phyloP scores from a whole-genome alignment of 2,888 invertebrate species.

The Apomyelois bistriatella region DNA sequence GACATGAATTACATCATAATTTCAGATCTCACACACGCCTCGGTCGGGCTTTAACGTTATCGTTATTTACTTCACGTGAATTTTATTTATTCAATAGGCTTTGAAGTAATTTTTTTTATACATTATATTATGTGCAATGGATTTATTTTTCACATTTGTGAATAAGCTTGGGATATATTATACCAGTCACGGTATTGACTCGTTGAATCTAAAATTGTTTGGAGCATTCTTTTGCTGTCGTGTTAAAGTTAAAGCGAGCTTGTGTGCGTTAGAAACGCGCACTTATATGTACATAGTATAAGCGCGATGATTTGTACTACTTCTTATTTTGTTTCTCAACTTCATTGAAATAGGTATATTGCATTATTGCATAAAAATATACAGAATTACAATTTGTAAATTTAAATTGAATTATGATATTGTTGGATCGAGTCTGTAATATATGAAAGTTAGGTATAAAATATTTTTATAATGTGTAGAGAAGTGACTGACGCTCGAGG shows the following conservation, averaged over 20 bases:
- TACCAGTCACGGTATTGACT: not conserved
- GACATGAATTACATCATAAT: not conserved
- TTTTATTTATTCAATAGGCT: constrained; percentile 30
- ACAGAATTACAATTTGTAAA: constrained; percentile 66
- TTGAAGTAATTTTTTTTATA: constrained; percentile 25
- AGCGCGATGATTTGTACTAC: constrained; percentile 14
- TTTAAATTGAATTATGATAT: constrained; percentile 69
- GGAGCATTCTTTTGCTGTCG: constrained; percentile 26
- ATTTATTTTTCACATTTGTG: constrained; percentile 32
- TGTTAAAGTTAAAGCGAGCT: constrained; percentile 30
- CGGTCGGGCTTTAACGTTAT: not conserved
- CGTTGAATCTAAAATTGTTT: constrained; percentile 14
- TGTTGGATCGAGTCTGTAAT: constrained; percentile 73
- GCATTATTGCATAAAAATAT: constrained; percentile 44
- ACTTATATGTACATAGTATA: constrained; percentile 24
- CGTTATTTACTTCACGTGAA: constrained; percentile 10
- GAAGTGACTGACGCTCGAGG: constrained; percentile 39
- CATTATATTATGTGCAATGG: constrained; percentile 50
- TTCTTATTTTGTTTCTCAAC: constrained; percentile 26
- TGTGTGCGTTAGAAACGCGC: constrained; percentile 46
- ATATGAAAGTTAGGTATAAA: constrained; percentile 63
- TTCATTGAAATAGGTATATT: constrained; percentile 39
- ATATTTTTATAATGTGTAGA: constrained; percentile 64
- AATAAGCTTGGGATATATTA: not conserved
- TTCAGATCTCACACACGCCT: not conserved